Percentiles rank a stretch among this genome's conserved stretches.
Evolutionary conservation across 2,113 vertebrate species (phyloP).

Genomic region (Tragelaphus imberbis): DNA sequence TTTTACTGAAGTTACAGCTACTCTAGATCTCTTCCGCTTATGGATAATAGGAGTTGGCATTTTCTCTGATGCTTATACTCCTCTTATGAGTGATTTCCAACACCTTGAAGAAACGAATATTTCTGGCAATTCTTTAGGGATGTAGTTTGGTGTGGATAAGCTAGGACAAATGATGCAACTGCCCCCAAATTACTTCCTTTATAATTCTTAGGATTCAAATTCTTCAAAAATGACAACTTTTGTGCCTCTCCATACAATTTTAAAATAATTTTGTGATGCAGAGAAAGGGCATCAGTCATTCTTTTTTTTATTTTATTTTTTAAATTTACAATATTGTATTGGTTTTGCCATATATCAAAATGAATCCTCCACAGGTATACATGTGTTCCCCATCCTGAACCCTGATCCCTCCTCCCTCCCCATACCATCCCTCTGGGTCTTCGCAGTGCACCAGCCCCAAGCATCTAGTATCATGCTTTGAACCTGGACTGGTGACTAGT

Average conservation of each 20-base stretch:
- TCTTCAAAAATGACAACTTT: background rate
- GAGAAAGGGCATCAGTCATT: background rate
- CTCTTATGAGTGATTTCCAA: background rate
- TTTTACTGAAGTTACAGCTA: background rate
- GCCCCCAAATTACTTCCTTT: background rate
- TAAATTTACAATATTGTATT: too few species aligned
- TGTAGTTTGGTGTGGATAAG: background rate
- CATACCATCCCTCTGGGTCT: too few species aligned
- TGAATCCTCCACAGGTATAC: too few species aligned
- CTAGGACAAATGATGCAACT: background rate
- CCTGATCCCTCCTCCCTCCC: too few species aligned
- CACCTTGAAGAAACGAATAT: background rate
- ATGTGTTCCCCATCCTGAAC: too few species aligned
- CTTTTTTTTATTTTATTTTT: background rate
- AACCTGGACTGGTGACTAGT: too few species aligned
- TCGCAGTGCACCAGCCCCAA: too few species aligned
- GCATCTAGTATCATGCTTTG: too few species aligned
- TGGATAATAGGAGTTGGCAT: background rate
- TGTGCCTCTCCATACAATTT: background rate
- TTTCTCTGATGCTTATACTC: background rate
- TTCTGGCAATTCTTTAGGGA: background rate
- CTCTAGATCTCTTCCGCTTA: background rate
- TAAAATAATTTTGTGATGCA: background rate
- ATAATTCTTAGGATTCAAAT: background rate
- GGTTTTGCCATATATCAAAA: too few species aligned